Conservation (phyloP, 1,140 invertebrate species). For the Hyposmocoma kahamanoa region DNA sequence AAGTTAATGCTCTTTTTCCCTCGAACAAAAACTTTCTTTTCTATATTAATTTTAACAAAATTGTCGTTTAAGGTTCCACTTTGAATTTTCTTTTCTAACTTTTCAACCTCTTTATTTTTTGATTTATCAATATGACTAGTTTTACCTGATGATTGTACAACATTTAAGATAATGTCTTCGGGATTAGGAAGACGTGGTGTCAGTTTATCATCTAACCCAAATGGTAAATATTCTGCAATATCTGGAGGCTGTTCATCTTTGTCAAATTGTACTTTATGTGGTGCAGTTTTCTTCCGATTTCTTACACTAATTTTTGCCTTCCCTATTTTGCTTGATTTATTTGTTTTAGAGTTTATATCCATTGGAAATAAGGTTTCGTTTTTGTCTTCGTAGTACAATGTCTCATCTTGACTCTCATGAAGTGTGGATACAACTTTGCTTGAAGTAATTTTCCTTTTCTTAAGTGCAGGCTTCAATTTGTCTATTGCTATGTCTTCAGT, state of each 20-base stretch:
- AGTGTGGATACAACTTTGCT: background rate
- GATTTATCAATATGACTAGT: conserved; percentile 6
- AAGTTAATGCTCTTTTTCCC: conserved; percentile 87
- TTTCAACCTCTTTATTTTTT: conserved; percentile 9
- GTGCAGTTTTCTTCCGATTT: conserved; percentile 13
- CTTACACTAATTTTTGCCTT: conserved; percentile 14
- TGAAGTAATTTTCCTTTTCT: conserved; percentile 56
- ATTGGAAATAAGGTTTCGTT: background rate
- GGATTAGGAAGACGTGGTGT: conserved; percentile 43
- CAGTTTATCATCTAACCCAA: conserved; percentile 47
- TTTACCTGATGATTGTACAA: too few species aligned
- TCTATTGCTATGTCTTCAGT: conserved; percentile 59
- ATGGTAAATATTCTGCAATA: conserved; percentile 54
- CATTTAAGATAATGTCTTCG: conserved; percentile 36
- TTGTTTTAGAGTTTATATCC: conserved; percentile 11
- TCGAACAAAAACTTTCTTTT: conserved; percentile 90
- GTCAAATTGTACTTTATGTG: conserved; percentile 19
- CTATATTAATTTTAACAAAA: conserved; percentile 92
- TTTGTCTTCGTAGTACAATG: background rate
- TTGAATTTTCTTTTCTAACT: conserved; percentile 79
- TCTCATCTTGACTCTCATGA: background rate
- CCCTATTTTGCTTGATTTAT: conserved; percentile 20
- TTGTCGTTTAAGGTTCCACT: conserved; percentile 88
- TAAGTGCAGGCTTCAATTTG: conserved; percentile 61
- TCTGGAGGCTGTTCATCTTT: conserved; percentile 35